Evolutionary conservation across 2,797 vertebrate species (phyloP).

Genomic region (Microchirus variegatus): DNA sequence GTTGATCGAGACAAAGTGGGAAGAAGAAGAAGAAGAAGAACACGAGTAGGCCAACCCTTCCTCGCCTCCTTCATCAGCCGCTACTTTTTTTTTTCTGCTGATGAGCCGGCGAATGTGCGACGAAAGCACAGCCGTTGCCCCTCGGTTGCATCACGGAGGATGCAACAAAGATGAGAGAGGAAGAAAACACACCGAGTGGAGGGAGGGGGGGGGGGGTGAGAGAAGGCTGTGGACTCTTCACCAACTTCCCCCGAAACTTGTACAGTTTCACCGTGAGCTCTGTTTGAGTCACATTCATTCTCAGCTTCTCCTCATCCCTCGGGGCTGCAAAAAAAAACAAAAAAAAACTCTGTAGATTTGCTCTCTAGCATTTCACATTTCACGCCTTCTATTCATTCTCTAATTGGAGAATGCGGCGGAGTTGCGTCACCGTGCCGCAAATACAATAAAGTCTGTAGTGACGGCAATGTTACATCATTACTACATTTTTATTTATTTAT

Average conservation of each 20-base stretch:
- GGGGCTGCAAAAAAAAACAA: too few relatives aligned
- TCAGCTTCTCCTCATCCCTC: conserved; percentile 23
- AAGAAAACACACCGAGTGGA: conserved; percentile 32
- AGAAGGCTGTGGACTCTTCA: conserved; percentile 34
- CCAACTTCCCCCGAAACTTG: conserved; percentile 16
- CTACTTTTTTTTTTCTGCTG: conserved; percentile 44
- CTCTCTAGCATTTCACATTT: conserved; percentile 31
- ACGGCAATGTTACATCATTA: conserved; percentile 15
- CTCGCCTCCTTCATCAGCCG: conserved; percentile 50
- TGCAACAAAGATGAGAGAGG: conserved; percentile 55
- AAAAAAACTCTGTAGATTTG: conserved; percentile 36
- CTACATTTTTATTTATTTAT: too few relatives aligned
- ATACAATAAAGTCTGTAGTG: conserved; percentile 16
- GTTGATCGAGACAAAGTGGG: conserved; percentile 29
- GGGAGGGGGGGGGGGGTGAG: conserved; percentile 22
- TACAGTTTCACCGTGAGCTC: conserved; percentile 21
- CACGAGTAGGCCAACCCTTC: neutral
- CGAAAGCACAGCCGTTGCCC: conserved; percentile 61
- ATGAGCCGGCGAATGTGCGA: conserved; percentile 57
- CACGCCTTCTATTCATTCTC: conserved; percentile 41
- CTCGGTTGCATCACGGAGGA: conserved; percentile 71
- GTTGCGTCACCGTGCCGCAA: conserved; percentile 45
- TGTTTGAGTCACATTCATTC: conserved; percentile 33
- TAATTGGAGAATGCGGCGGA: conserved; percentile 34
- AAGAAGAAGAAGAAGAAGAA: conserved; percentile 7